Conservation (phyloP, 2,888 invertebrate species). For the Orthonychiurus folsomi region DNA sequence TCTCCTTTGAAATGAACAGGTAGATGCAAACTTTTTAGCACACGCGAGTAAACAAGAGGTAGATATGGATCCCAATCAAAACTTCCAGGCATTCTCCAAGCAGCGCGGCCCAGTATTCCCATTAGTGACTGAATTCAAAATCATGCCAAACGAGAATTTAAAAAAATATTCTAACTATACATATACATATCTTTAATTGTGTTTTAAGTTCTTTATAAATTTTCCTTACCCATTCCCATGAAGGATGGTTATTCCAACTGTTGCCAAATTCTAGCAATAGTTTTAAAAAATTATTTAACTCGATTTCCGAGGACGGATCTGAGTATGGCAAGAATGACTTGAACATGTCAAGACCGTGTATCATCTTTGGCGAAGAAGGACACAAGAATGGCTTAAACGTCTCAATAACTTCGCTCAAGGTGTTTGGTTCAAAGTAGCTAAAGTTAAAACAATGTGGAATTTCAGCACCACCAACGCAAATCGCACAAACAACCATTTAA, state of each 20-base stretch:
- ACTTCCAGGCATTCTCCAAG: conserved; percentile 65
- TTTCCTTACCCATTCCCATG: conserved; percentile 13
- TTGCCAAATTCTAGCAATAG: conserved; percentile 71
- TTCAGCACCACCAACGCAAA: neutral
- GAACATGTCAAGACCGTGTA: conserved; percentile 52
- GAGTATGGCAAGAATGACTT: conserved; percentile 68
- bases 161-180: no score
- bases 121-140: conserved; percentile 59
- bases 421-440: conserved; percentile 61
- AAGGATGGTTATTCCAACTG: conserved; percentile 56
- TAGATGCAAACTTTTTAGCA: conserved; percentile 62
- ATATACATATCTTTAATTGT: no score
- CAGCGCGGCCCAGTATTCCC: conserved; percentile 63
- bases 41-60: conserved; percentile 64
- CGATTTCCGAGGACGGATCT: conserved; percentile 46
- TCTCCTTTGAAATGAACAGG: conserved; percentile 65
- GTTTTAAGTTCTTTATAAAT: no score
- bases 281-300: conserved; percentile 62
- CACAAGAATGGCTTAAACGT: conserved; percentile 70
- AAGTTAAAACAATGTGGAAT: conserved; percentile 32
- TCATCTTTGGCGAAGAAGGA: conserved; percentile 55
- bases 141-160: conserved; percentile 15
- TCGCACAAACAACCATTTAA: neutral
- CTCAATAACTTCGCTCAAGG: conserved; percentile 77
- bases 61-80: conserved; percentile 81